phyloP scores from a whole-genome alignment of 1,140 invertebrate species.

The Oreohelix idahoensis region DNA sequence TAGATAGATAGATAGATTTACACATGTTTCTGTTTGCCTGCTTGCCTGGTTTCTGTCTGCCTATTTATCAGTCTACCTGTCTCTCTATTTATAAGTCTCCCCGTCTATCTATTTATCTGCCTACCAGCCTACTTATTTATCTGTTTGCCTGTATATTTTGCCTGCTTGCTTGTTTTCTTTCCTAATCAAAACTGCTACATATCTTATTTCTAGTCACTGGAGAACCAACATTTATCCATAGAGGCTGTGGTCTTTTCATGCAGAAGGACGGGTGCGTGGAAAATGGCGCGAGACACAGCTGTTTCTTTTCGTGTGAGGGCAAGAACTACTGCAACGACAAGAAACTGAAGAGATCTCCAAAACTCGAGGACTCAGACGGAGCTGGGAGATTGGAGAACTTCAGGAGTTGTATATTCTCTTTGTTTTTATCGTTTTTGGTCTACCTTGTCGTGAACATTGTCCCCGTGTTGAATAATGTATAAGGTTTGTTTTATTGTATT shows the following conservation, averaged over 20 bases:
- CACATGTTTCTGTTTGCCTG: too few relatives aligned
- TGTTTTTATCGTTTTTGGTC: background rate
- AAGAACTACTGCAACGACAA: constrained; percentile 23
- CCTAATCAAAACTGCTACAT: background rate
- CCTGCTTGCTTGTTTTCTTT: too few relatives aligned
- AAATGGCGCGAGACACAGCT: constrained; percentile 5
- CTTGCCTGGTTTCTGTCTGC: too few relatives aligned
- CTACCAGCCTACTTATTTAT: too few relatives aligned
- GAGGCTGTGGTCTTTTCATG: background rate
- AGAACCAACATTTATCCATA: constrained; percentile 10
- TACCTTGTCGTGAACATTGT: too few relatives aligned
- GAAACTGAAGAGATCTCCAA: background rate
- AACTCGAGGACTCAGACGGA: background rate
- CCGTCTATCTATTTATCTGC: too few relatives aligned
- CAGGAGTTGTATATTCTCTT: background rate
- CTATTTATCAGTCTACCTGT: too few relatives aligned
- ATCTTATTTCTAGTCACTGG: background rate
- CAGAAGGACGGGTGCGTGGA: constrained; percentile 15
- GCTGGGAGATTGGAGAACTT: background rate
- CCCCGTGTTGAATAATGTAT: too few relatives aligned
- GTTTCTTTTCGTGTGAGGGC: constrained; percentile 16
- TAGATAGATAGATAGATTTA: too few relatives aligned
- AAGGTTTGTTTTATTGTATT: too few relatives aligned
- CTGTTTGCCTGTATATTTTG: too few relatives aligned
- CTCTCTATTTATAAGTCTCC: too few relatives aligned